phyloP scores from a whole-genome alignment of 2,113 vertebrate genomes.

The Amazona guildingii region DNA sequence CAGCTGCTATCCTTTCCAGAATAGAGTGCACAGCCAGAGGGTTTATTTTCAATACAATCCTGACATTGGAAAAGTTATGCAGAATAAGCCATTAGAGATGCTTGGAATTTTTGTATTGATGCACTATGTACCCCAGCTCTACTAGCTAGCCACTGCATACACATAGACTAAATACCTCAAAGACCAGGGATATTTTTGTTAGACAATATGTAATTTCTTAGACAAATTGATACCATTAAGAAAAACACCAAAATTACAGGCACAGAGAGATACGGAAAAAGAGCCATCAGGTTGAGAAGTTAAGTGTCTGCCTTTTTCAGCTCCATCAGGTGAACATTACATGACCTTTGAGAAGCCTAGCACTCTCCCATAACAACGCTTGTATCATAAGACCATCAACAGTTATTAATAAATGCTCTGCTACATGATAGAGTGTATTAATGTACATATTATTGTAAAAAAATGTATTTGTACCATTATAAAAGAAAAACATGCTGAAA shows the following conservation, averaged over 20 bases:
- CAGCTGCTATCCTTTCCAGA: slow-evolving; percentile 88
- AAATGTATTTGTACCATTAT: neutral
- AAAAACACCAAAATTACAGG: neutral
- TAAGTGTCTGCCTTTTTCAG: neutral
- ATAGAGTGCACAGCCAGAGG: slow-evolving; percentile 94
- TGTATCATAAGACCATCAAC: neutral
- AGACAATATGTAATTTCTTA: neutral
- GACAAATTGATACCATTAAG: neutral
- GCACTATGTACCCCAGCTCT: neutral
- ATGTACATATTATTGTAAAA: neutral
- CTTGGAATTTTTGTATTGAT: neutral
- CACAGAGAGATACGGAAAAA: neutral
- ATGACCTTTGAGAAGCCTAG: neutral
- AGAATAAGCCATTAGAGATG: slow-evolving; percentile 14
- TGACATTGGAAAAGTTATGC: slow-evolving; percentile 60
- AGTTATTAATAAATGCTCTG: neutral
- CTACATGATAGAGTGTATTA: neutral
- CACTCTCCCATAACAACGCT: neutral
- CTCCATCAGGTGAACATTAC: neutral
- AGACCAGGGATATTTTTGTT: neutral
- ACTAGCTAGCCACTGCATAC: neutral
- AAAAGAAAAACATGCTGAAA: neutral
- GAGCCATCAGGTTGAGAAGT: neutral
- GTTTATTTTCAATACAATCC: slow-evolving; percentile 93
- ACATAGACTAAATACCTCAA: neutral